Conservation (phyloP, 1,140 invertebrate species). For the Spodoptera litura region DNA sequence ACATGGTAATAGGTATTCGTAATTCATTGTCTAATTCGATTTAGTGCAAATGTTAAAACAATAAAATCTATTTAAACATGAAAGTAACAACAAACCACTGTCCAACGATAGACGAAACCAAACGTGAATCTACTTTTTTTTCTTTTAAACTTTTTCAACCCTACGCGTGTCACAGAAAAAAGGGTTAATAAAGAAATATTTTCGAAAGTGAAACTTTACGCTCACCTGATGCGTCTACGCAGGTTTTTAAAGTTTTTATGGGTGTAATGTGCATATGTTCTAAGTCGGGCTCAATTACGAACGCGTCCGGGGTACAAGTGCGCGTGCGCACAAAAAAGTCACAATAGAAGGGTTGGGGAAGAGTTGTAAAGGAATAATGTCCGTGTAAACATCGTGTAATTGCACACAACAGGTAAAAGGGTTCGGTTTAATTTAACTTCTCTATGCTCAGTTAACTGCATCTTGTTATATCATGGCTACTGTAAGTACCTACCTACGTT, state of each 20-base stretch:
- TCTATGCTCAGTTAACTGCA: conserved; percentile 30
- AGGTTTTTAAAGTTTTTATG: conserved; percentile 45
- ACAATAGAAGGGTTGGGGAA: conserved; percentile 80
- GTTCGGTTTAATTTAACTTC: conserved; percentile 58
- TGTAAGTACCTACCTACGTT: background rate
- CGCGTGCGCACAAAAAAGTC: conserved; percentile 66
- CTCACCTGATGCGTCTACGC: conserved; percentile 50
- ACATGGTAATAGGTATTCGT: no score
- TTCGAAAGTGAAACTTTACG: conserved; percentile 67
- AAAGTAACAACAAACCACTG: background rate
- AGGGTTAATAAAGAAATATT: conserved; percentile 59
- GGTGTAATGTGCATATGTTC: conserved; percentile 47
- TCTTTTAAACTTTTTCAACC: conserved; percentile 44
- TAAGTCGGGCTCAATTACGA: conserved; percentile 63
- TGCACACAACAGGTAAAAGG: conserved; percentile 76
- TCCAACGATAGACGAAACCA: background rate
- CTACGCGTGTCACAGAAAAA: conserved; percentile 56
- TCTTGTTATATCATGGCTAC: background rate
- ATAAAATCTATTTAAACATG: background rate
- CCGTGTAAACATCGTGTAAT: conserved; percentile 84
- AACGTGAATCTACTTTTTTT: background rate
- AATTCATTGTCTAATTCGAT: no score
- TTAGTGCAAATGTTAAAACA: background rate
- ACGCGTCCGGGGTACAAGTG: conserved; percentile 71
- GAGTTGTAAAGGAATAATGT: conserved; percentile 76